Base-by-base conservation (phyloP, 2,888 invertebrate genomes). In the Horisme vitalbata region DNA sequence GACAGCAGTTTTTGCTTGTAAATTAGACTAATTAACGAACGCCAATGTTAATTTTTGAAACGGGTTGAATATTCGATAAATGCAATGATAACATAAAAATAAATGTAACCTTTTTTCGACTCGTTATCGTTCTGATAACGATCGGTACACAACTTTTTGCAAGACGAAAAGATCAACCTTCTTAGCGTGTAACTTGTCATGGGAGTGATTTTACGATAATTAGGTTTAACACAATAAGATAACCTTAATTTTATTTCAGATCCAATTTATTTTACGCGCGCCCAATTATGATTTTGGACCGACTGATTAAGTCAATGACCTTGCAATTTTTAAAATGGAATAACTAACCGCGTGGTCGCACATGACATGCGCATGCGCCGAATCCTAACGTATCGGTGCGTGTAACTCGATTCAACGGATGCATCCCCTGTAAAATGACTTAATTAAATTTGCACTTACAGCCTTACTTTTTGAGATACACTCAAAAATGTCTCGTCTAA, bases 371-470 rank as follows among this genome's bases (percentile, higher is more conserved):
- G 57, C 49, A 41, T 55, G 59, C 54, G 59, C 49, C 49, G 41
- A 60, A 61, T 63, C 57, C 55, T 54, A 68, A 68, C 77, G 35
- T 52, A 75, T 74, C 75, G 75, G 73, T 37, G 75, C 83, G 75
- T 75, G 65, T 76, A 79, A 86, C 72, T 62, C 71, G 79, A 83
- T 54, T 59, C 68, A 77, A 70, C 86, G 79, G 72, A 76, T 79
- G 80, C 80, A 86, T 83, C 79, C 73, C 69, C 65, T 73, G 54
- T 45, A 46, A 54, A 56, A 59, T 45, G 33, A 56, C 54, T 50
- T 52, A 54, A 56, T 56, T 56, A 55, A 56, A 46, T 50, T 54
- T 48, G 39, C 45, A 48, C 41, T 58, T 46, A 21, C 45, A 44
- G 30, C 27, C 26, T 27, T 48, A 41, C 50, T 44, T 45, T 44